Percentiles rank a stretch among this genome's conserved stretches.
Conservation (phyloP, 2,888 invertebrate species). For the Incurvaria masculella region DNA sequence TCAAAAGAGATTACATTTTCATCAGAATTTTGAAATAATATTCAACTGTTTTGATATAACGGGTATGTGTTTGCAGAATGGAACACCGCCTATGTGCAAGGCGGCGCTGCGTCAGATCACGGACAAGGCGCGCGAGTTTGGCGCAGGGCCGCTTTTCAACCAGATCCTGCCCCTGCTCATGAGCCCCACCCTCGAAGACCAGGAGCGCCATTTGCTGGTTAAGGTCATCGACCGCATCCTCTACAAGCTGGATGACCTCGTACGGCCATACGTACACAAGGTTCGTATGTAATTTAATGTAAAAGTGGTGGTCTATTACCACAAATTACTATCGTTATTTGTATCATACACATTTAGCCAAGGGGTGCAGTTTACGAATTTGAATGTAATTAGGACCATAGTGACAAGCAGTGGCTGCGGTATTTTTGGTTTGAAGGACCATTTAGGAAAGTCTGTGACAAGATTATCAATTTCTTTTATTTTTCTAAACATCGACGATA, state of each 20-base stretch:
- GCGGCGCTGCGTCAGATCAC: conserved; percentile 97
- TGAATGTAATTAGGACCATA: no score
- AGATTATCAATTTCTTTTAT: no score
- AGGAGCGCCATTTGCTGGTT: conserved; percentile 96
- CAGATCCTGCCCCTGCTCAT: conserved; percentile 98
- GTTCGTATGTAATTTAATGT: no score
- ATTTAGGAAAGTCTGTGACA: no score
- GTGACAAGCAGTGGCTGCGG: no score
- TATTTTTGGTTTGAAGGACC: no score
- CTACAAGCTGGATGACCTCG: conserved; percentile 97
- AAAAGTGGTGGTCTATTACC: no score
- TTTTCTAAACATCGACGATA: no score
- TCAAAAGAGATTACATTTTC: not conserved
- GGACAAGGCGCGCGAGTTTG: conserved; percentile 97
- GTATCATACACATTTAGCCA: no score
- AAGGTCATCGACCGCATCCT: conserved; percentile 98
- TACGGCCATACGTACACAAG: conserved; percentile 99
- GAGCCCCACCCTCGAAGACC: conserved; percentile 99
- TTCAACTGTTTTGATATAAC: not conserved
- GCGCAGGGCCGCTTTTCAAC: conserved; percentile 98
- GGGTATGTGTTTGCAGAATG: conserved; percentile 59
- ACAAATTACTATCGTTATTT: no score
- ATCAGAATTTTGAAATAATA: not conserved
- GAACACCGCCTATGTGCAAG: conserved; percentile 99
- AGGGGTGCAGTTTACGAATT: no score